Base-by-base conservation (phyloP, 1,140 invertebrate species). In the Eufriesea mexicana region DNA sequence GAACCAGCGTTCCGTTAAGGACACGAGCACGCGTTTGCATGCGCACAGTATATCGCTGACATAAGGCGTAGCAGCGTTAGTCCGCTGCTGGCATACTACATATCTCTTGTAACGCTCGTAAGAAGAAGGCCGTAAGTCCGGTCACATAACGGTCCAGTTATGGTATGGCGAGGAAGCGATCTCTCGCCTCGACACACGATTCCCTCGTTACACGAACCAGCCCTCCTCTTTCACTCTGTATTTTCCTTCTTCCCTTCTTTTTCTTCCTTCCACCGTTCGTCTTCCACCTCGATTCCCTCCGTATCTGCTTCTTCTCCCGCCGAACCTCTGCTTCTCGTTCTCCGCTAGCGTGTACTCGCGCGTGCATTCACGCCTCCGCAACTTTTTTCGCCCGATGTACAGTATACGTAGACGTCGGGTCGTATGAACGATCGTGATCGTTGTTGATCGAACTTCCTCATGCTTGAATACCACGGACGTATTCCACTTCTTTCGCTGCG, bases 101-200 rank as follows among this genome's bases (percentile, higher is more conserved):
- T 75, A 67, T 66, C 74, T 86, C 84, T 70, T 54, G 77, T 68
- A 76, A 80, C 79, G 81, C 62, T 84, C 42, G 64, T 64, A 73
- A 88, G 83, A 90, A 90, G 87, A 89, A 89, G 90, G 89, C 86
- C 83, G 85, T 83, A 89, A 89, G 89, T 91, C 89, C 92, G 92
- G 92, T 93, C 92, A 93, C 91, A 93, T 93, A 93, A 93, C 92
- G 92, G 92, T 92, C 92, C 91, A 92, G 91, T 93, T 93, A 93
- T 92, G 90, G 90, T 90, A 91, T 89, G 87, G 89, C 89, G 85
- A 91, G 91, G 89, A 90, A 91, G 87, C 90, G 85, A 92, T 91
- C 89, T 91, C 88, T 83, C 85, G 87, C 79, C 86, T 88, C 87
- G 83, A 88, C 87, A 89, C 86, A 88, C 86, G 87, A 89, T 89